These are phyloP conservation scores for Neopipo cinnamomea DNA, from an alignment of 2,113 vertebrate species.

Conservation along the genomic window DNA sequence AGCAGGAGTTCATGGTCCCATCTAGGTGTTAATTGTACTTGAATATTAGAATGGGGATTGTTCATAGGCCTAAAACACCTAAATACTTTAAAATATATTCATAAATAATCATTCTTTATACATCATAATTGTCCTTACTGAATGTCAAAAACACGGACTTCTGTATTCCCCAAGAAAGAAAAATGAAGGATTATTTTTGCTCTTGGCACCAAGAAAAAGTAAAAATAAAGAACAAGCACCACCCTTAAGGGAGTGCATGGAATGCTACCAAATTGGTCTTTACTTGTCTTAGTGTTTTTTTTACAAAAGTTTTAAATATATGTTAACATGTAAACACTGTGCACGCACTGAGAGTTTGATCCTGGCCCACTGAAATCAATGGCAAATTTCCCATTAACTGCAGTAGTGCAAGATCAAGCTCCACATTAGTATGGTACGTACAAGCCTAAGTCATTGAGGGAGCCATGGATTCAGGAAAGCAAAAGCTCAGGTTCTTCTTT, in stretches of 20 bases:
- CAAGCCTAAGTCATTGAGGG: background rate
- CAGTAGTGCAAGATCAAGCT: constrained; percentile 7
- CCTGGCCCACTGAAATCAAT: constrained; percentile 34
- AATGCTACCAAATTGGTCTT: background rate
- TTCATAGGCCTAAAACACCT: background rate
- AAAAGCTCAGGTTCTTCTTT: background rate
- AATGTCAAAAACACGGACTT: background rate
- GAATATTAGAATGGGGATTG: background rate
- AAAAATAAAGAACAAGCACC: constrained; percentile 16
- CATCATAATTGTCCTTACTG: background rate
- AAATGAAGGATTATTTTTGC: background rate
- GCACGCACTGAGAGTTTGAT: constrained; percentile 63
- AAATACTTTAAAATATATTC: background rate
- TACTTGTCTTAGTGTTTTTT: background rate
- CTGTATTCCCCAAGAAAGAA: background rate
- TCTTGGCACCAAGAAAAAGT: constrained; percentile 1
- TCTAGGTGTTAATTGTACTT: background rate
- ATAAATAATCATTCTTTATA: constrained; percentile 49
- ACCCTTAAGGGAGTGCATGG: background rate
- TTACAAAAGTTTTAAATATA: constrained; percentile 86
- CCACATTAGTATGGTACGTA: background rate
- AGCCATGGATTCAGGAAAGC: background rate
- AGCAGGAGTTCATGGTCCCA: background rate
- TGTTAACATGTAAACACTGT: constrained; percentile 90
- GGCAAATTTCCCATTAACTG: constrained; percentile 29